A percentile compares a stretch with the other conserved stretches of the same genome.
These are phyloP conservation scores for Athalia circularis DNA, from an alignment of 2,888 invertebrate genomes.

Conservation along the genomic window DNA sequence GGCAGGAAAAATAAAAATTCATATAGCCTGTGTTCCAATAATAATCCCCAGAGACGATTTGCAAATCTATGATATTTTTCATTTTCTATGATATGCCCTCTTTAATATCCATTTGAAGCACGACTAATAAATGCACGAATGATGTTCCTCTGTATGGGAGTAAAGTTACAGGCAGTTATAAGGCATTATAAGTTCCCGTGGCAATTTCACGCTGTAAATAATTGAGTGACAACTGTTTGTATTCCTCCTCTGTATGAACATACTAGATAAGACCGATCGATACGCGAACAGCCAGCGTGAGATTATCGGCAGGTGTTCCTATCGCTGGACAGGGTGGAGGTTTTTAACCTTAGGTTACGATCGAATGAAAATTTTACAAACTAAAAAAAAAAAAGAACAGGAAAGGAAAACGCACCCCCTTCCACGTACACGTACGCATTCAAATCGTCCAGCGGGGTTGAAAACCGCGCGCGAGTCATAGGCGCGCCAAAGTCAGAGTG, in stretches of 20 bases:
- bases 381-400: not conserved
- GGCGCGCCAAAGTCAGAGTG: not conserved
- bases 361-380: not conserved
- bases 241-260: not conserved
- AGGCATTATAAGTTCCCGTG: not conserved
- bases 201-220: constrained; percentile 30
- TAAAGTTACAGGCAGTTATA: too few relatives aligned
- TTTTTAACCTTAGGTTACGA: constrained; percentile 30
- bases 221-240: not conserved
- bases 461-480: constrained; percentile 10
- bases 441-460: not conserved
- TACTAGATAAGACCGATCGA: constrained; percentile 12
- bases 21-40: not conserved
- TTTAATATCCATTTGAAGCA: too few relatives aligned
- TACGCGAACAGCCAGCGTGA: constrained; percentile 20
- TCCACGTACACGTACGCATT: not conserved
- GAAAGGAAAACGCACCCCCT: not conserved
- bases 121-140: too few relatives aligned
- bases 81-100: too few relatives aligned
- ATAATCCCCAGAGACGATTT: too few relatives aligned
- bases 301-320: constrained; percentile 28
- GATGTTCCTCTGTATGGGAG: too few relatives aligned
- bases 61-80: too few relatives aligned
- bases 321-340: not conserved
- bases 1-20: not conserved